Evolutionary conservation across 2,888 invertebrate genomes (phyloP).

Genomic region (Agrochola lychnidis): DNA sequence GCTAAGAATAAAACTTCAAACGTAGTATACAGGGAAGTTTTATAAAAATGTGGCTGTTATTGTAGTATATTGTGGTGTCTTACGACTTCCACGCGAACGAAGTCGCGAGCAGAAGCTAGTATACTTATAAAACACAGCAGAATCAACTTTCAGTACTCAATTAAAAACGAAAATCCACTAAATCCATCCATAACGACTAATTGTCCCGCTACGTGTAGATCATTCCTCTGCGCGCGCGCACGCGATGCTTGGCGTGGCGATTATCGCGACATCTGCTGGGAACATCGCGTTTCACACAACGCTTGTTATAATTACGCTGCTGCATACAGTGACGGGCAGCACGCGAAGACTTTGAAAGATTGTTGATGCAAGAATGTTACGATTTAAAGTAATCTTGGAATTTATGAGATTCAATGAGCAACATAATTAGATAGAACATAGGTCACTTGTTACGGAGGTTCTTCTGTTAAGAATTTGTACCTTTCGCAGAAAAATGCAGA

Average conservation of each 20-base stretch:
- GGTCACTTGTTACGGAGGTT: not conserved
- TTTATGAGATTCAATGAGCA: not conserved
- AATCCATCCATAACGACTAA: conserved; percentile 46
- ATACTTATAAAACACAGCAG: too few relatives aligned
- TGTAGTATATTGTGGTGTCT: too few relatives aligned
- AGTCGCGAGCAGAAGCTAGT: too few relatives aligned
- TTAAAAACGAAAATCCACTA: conserved; percentile 23
- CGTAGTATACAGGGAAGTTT: too few relatives aligned
- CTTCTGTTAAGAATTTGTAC: not conserved
- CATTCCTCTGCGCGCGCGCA: conserved; percentile 65
- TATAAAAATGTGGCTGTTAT: too few relatives aligned
- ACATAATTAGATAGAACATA: not conserved
- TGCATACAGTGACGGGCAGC: conserved; percentile 49
- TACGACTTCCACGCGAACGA: too few relatives aligned
- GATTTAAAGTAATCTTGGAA: not conserved
- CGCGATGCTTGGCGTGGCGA: conserved; percentile 64
- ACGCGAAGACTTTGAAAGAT: conserved; percentile 47
- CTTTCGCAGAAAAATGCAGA: not conserved
- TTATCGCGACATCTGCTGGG: conserved; percentile 75
- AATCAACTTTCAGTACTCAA: too few relatives aligned
- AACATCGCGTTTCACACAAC: conserved; percentile 72
- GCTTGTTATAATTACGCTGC: conserved; percentile 65
- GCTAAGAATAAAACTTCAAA: too few relatives aligned
- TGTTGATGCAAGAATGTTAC: conserved; percentile 16
- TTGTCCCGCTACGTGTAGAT: conserved; percentile 56